A percentile compares a stretch with the other conserved stretches of the same genome.
These are phyloP conservation scores for Vulpes ferrilata DNA, from an alignment of 2,113 vertebrate genomes.

Conservation along the genomic window DNA sequence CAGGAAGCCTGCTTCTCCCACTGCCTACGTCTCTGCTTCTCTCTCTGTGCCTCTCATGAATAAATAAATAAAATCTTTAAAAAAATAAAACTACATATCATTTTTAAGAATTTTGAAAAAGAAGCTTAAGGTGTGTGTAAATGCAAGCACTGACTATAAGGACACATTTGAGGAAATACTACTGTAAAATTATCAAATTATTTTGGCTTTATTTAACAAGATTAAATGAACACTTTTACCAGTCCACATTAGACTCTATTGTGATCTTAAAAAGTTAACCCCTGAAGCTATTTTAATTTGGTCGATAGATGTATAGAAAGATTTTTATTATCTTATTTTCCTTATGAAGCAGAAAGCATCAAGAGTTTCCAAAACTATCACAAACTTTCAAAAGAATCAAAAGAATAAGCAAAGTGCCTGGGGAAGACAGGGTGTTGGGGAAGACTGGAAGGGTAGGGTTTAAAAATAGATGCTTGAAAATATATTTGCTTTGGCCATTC, in stretches of 20 bases:
- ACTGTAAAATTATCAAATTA: not conserved
- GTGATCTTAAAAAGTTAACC: conserved; percentile 1
- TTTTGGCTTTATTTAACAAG: conserved; percentile 65
- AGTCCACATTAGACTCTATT: not conserved
- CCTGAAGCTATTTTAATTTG: conserved; percentile 52
- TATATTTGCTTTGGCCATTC: conserved; percentile 52
- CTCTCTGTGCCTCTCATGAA: too few species aligned
- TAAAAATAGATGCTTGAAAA: conserved; percentile 48
- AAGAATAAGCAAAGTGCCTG: not conserved
- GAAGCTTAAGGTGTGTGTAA: conserved; percentile 10
- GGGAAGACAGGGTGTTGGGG: not conserved
- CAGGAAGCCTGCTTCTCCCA: too few species aligned
- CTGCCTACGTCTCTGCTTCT: too few species aligned
- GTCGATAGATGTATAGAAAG: not conserved
- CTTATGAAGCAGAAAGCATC: conserved; percentile 23
- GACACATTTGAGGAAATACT: conserved; percentile 30
- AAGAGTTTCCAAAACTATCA: not conserved
- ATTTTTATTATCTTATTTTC: not conserved
- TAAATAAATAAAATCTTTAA: too few species aligned
- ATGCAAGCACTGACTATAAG: conserved; percentile 31
- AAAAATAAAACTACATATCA: not conserved
- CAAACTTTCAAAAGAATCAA: conserved; percentile 41
- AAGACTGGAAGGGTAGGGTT: not conserved
- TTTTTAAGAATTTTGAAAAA: conserved; percentile 48
- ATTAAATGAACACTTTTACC: not conserved